phyloP scores from a whole-genome alignment of 2,797 vertebrate genomes.

The Onychomys arenicola region DNA sequence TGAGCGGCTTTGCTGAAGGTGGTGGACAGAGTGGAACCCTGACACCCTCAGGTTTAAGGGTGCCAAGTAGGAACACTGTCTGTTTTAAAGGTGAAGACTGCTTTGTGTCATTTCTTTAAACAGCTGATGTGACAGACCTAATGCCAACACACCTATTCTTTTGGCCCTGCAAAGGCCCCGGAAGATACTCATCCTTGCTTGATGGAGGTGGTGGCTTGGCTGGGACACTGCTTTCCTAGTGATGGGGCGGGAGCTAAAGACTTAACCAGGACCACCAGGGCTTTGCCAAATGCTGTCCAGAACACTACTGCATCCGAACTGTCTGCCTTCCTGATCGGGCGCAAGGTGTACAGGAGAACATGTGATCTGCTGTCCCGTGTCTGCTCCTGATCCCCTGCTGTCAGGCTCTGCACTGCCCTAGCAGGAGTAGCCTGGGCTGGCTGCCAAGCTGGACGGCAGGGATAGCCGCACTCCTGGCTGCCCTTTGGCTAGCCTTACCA shows the following conservation, averaged over 20 bases:
- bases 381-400: not conserved
- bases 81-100: not conserved
- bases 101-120: not conserved
- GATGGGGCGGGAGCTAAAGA: not conserved
- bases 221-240: not conserved
- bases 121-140: not conserved
- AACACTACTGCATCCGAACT: not conserved
- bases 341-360: not conserved
- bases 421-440: not conserved
- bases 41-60: not conserved
- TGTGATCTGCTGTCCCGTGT: not conserved
- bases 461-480: not conserved
- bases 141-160: not conserved
- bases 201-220: too few species aligned
- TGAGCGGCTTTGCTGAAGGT: not conserved
- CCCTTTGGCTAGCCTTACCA: not conserved
- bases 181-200: not conserved
- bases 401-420: not conserved
- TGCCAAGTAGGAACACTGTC: not conserved
- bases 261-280: not conserved
- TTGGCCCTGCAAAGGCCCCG: not conserved
- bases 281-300: not conserved
- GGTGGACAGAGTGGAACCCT: not conserved
- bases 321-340: not conserved
- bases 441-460: not conserved